These are phyloP conservation scores for Globodera rostochiensis DNA, from an alignment of 1,140 invertebrate species.

Conservation along the genomic window DNA sequence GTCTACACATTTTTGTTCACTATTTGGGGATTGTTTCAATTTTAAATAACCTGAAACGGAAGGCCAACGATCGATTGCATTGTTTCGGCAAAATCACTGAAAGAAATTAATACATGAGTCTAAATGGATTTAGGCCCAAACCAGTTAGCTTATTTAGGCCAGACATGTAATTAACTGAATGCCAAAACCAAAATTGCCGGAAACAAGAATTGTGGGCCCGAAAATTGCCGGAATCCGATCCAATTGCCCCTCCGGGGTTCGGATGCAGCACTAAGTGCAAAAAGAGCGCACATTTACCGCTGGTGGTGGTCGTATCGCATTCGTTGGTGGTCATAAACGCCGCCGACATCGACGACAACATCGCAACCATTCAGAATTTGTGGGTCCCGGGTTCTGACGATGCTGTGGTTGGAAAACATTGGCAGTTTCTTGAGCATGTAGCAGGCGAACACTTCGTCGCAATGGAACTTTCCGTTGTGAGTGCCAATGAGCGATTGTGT, in stretches of 20 bases:
- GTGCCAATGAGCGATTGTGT: constrained; percentile 69
- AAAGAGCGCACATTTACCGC: constrained; percentile 68
- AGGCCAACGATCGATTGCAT: constrained; percentile 70
- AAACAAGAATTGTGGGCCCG: too few relatives aligned
- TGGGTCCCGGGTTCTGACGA: constrained; percentile 72
- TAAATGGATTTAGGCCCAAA: too few relatives aligned
- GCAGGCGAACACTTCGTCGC: constrained; percentile 91
- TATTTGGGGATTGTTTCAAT: too few relatives aligned
- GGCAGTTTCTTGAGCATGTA: constrained; percentile 83
- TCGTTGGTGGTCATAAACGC: constrained; percentile 77
- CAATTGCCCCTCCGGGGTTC: neutral
- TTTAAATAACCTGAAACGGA: constrained; percentile 22
- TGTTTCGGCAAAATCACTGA: constrained; percentile 74
- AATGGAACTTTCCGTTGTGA: constrained; percentile 81
- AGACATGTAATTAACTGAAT: too few relatives aligned
- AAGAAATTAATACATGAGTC: constrained; percentile 46
- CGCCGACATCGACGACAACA: constrained; percentile 95
- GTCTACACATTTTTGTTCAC: constrained; percentile 67
- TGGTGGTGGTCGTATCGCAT: constrained; percentile 94
- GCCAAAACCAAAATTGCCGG: too few relatives aligned
- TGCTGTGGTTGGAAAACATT: constrained; percentile 78
- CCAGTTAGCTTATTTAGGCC: too few relatives aligned
- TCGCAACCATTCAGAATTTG: constrained; percentile 77
- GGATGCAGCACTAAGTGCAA: neutral
- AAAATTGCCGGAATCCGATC: too few relatives aligned